phyloP scores from a whole-genome alignment of 2,888 invertebrate species.

The Syritta pipiens region DNA sequence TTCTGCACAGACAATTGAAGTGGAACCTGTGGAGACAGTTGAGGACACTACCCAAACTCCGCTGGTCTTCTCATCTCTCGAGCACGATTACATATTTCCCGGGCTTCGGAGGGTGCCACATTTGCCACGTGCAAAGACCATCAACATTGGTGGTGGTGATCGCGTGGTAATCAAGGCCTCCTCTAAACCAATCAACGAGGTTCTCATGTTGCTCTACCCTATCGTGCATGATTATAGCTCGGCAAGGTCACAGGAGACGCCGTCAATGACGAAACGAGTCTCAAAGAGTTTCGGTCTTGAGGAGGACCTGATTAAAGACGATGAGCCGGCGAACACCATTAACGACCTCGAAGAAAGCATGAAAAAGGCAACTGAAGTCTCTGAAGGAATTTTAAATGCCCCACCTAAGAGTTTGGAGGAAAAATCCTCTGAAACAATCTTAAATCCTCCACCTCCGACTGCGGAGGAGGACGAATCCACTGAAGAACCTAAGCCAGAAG shows the following conservation, averaged over 20 bases:
- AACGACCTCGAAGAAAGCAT: constrained; percentile 37
- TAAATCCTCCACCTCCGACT: not conserved
- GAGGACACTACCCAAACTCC: constrained; percentile 59
- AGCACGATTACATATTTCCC: constrained; percentile 55
- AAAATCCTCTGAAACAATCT: no score
- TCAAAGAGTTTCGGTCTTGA: constrained; percentile 32
- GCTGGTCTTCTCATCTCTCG: constrained; percentile 52
- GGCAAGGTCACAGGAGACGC: not conserved
- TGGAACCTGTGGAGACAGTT: constrained; percentile 25
- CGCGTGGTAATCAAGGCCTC: constrained; percentile 51
- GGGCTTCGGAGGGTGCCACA: constrained; percentile 54
- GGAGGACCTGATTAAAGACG: constrained; percentile 1
- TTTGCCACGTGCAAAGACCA: constrained; percentile 43
- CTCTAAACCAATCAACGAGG: constrained; percentile 54
- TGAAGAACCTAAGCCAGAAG: not conserved
- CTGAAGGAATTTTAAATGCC: constrained; percentile 26
- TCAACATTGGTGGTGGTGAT: constrained; percentile 53
- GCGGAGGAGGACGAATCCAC: not conserved
- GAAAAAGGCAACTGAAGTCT: constrained; percentile 23
- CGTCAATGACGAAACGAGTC: not conserved
- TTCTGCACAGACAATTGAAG: constrained; percentile 44
- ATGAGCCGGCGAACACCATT: constrained; percentile 3
- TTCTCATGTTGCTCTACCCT: constrained; percentile 56
- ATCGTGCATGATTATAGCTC: constrained; percentile 26
- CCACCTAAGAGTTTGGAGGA: no score